Base-by-base conservation (phyloP, 1,140 invertebrate species). In the Dolichoris vasculosae region DNA sequence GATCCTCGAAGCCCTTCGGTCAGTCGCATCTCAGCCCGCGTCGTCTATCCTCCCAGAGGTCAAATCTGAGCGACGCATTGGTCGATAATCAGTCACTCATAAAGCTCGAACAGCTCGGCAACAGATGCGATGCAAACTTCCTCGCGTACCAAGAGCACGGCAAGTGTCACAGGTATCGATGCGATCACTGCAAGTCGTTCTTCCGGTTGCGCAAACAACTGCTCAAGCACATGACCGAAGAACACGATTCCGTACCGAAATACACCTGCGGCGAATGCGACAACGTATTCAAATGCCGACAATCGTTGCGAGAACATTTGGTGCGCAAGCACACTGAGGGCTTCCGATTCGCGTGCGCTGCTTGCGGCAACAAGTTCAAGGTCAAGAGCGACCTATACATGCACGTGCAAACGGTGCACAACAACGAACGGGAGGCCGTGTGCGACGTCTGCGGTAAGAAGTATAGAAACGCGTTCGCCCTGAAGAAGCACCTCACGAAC, bases 401-500 rank as follows among this genome's bases (percentile, higher is more conserved):
- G 81, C 88, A 89, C 77, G 85, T 88, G 26, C 87, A 86, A 87
- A 88, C 30, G 73, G 89, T 32, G 26, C 85, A 86, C 69, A 67
- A 94, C 85, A 91, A 93, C 46, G 89, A 75, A 9, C 63, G 64
- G 0, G 81, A 83, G 38, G 94, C 92, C 59, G 89, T 91, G 0
- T 95, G 94, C 85, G 92, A 94, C 69, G 89, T 92, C 2, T 94
- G 94, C 86, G 92, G 92, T 6, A 91, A 92, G 51, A 89, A 89
- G n/a, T 94, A 94, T 86, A 92, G 91, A 38, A 94, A 94, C 48
- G 89, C 90, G 0, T 92, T 92, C 73, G 90, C 90, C 0, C 82
- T 92, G 0, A 92, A 90, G 63, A 89, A 88, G 0, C 91, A 92
- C 69, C 89, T 90, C 85, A 89, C 90, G 23, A 89, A 90, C 76